Base-by-base conservation (phyloP, 2,888 invertebrate genomes). In the Lycophotia porphyrea region DNA sequence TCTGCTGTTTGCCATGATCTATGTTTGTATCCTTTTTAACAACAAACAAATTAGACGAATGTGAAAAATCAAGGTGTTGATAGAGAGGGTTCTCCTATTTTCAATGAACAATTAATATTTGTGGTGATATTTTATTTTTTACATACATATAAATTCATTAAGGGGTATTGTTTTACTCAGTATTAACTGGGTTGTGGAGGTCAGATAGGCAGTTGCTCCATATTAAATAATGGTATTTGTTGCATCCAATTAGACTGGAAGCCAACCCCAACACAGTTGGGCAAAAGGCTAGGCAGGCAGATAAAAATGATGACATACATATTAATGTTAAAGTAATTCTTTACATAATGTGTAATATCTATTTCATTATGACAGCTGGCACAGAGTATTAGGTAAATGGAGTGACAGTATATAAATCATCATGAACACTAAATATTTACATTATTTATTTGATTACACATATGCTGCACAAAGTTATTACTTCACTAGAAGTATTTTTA, bases 11-110 rank as follows among this genome's bases (percentile, higher is more conserved):
- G 99, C 99, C 4, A 97, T 99, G 89, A 97, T 98, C 72, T 99
- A 99, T 97, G 99, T 99, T 93, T 97, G 98, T 98, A 98, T 98
- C 98, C 98, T 98, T 98, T 97, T 82, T 34, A 52, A 79, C 13
- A 27, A 34, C 24, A 52, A 11, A 15, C 39, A 42, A 34, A 27
- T 24, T 3, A 9, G 8, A 39, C 55, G 4, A n/a, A 52, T 44
- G 4, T 70, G 21, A 15, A 52, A 21, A 70, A 8, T 18, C 2
- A 31, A 31, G 8, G 18, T 5, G n/a, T 55, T 1, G 15, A 31
- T 63, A 36, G 15, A 31, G 9, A 49, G 3, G 27, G 9, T 34
- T n/a, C n/a, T 44, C 31, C 11, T 36, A n/a, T 49, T 55, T 55
- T 39, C 21, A 34, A 60, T 34, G 11, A 39, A 34, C 34, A 42